phyloP scores from a whole-genome alignment of 2,797 vertebrate species.

The Heterohyrax brucei region DNA sequence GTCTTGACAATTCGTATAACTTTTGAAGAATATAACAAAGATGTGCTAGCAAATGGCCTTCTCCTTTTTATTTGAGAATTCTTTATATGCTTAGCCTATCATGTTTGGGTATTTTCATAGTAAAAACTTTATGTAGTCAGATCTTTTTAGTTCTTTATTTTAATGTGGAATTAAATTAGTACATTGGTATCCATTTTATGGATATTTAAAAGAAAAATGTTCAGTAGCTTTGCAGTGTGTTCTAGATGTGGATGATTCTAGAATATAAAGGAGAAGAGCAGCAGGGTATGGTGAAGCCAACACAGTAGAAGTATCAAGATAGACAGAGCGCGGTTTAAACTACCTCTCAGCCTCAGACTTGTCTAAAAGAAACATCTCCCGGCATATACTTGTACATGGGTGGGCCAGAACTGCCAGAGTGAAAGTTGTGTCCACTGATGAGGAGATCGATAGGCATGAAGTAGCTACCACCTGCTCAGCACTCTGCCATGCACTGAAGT shows the following conservation, averaged over 20 bases:
- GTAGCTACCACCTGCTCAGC: not conserved
- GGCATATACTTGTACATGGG: not conserved
- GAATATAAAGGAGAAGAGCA: too few relatives aligned
- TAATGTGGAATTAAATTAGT: too few relatives aligned
- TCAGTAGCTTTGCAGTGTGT: accelerated
- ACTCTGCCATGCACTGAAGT: not conserved
- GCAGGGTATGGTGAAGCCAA: not conserved
- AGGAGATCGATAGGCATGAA: not conserved
- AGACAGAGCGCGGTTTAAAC: not conserved
- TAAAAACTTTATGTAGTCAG: not conserved
- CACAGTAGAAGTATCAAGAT: accelerated
- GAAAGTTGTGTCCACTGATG: not conserved
- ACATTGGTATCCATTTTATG: too few relatives aligned
- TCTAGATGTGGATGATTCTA: too few relatives aligned
- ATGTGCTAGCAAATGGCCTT: not conserved
- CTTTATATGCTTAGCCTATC: not conserved
- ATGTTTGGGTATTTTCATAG: not conserved
- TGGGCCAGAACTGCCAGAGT: not conserved
- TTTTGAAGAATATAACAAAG: not conserved
- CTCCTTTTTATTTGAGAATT: not conserved
- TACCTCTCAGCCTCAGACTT: not conserved
- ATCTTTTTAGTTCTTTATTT: not conserved
- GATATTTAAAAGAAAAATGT: not conserved
- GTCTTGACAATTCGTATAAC: not conserved
- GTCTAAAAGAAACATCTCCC: not conserved